phyloP scores from a whole-genome alignment of 2,113 vertebrate species.

The Astatoreochromis straeleni region DNA sequence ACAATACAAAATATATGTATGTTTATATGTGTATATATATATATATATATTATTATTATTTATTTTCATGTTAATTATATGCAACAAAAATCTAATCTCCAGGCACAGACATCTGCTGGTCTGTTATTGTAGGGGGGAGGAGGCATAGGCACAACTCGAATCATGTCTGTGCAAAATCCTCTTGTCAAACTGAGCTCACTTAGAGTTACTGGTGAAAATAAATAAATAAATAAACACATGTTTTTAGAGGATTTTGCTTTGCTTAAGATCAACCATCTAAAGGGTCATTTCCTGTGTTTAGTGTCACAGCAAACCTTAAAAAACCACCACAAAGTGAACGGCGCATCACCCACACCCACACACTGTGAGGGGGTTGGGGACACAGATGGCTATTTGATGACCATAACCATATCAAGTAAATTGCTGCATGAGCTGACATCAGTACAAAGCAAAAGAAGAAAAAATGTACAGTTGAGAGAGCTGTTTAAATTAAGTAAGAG shows the following conservation, averaged over 20 bases:
- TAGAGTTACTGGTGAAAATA: not conserved
- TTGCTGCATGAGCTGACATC: not conserved
- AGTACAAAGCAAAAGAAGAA: not conserved
- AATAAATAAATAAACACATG: rapidly evolving
- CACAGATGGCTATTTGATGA: not conserved
- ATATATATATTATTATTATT: not conserved
- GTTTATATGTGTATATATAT: rapidly evolving
- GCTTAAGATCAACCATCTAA: not conserved
- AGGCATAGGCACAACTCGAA: not conserved
- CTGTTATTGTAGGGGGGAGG: not conserved
- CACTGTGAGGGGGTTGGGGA: not conserved
- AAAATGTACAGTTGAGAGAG: not conserved
- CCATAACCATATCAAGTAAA: not conserved
- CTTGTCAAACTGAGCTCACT: not conserved
- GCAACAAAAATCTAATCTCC: not conserved
- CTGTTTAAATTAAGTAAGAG: not conserved
- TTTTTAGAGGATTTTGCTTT: not conserved
- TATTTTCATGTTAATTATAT: not conserved
- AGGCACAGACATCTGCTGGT: not conserved
- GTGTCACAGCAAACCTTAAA: not conserved
- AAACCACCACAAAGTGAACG: not conserved
- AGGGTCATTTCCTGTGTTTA: not conserved
- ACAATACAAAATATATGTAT: not conserved
- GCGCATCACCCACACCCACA: not conserved
- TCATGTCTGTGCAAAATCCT: not conserved